Conservation (phyloP, 2,888 invertebrate genomes). For the Troides oblongomaculatus region DNA sequence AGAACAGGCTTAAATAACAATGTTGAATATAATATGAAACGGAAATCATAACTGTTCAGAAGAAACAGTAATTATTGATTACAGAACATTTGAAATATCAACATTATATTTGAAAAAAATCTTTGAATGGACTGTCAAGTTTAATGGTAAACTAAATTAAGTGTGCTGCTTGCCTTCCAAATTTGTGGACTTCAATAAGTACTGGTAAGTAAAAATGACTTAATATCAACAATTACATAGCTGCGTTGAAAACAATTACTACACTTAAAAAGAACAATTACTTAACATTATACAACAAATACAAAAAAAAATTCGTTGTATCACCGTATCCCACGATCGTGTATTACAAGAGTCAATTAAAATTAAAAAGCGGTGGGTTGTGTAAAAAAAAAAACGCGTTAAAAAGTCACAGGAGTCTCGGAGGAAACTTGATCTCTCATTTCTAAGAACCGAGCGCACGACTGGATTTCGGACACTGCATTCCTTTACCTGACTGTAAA, state of each 20-base stretch:
- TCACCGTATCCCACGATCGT: not conserved
- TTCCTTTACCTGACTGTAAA: slow-evolving; percentile 25
- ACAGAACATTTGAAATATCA: no score
- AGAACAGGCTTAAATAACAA: no score
- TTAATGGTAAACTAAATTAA: no score
- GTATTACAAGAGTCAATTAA: slow-evolving; percentile 11
- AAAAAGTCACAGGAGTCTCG: slow-evolving; percentile 7
- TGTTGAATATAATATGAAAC: no score
- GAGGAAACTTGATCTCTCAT: slow-evolving; percentile 22
- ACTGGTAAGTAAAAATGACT: no score
- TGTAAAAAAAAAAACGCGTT: slow-evolving; percentile 15
- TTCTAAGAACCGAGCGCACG: slow-evolving; percentile 37
- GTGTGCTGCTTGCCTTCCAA: no score
- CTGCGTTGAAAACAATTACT: not conserved
- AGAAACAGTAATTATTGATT: no score
- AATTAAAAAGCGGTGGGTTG: slow-evolving; percentile 20
- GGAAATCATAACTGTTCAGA: no score
- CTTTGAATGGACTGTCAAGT: no score
- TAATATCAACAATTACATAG: no score
- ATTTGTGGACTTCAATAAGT: no score
- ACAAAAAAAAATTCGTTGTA: not conserved
- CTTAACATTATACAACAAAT: not conserved
- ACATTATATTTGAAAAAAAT: no score
- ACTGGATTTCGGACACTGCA: slow-evolving; percentile 36
- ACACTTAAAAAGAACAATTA: not conserved